These are phyloP conservation scores for Loriculus beryllinus DNA, from an alignment of 2,797 vertebrate species.

Conservation along the genomic window DNA sequence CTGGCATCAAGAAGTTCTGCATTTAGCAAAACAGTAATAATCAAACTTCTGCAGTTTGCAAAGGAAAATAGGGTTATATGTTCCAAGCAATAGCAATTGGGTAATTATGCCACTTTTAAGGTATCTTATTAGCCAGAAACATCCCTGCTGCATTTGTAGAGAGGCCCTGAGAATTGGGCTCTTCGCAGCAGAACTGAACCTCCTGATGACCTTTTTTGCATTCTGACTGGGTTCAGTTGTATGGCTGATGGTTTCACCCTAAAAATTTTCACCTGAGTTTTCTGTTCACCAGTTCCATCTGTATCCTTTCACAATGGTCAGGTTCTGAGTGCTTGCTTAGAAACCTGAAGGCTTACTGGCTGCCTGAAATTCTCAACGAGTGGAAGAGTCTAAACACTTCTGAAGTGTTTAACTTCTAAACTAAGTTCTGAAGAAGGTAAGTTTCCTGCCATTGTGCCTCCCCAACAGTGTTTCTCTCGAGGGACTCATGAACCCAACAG, in stretches of 20 bases:
- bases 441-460: background rate
- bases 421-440: background rate
- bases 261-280: background rate
- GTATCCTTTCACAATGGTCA: accelerated
- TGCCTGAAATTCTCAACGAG: background rate
- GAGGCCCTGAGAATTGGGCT: background rate
- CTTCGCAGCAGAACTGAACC: background rate
- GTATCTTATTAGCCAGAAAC: background rate
- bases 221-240: background rate
- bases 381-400: background rate
- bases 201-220: background rate
- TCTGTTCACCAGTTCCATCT: background rate
- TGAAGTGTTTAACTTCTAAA: too few species aligned
- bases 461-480: background rate
- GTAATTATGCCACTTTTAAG: background rate
- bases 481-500: accelerated
- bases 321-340: background rate
- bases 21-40: background rate
- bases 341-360: background rate
- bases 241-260: background rate
- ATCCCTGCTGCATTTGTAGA: background rate
- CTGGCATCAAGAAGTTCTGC: background rate
- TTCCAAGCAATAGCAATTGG: background rate
- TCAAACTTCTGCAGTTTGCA: background rate
- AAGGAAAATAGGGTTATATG: background rate